These are phyloP conservation scores for Amblyopsis rosae DNA, from an alignment of 2,113 vertebrate species.

Conservation along the genomic window DNA sequence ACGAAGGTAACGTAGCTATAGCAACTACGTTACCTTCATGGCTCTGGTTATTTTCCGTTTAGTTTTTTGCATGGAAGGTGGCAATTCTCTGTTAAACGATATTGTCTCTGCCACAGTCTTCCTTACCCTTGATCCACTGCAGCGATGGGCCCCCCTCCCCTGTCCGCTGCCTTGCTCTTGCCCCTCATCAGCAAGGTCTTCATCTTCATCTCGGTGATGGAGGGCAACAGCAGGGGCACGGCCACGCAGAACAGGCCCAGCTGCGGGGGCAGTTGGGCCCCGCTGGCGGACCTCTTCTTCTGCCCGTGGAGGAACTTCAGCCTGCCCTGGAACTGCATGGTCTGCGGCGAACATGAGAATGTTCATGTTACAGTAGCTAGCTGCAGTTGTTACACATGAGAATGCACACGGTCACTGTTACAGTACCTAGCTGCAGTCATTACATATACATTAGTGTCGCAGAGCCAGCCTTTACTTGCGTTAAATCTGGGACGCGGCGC, in stretches of 20 bases:
- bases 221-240: conserved; percentile 86
- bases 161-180: conserved; percentile 78
- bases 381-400: too few relatives aligned
- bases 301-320: conserved; percentile 94
- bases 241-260: conserved; percentile 91
- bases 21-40: too few relatives aligned
- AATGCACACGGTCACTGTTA: too few relatives aligned
- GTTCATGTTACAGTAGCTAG: neutral
- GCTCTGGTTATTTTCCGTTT: too few relatives aligned
- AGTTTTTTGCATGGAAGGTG: too few relatives aligned
- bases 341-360: conserved; percentile 67
- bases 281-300: conserved; percentile 85
- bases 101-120: neutral
- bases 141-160: conserved; percentile 48
- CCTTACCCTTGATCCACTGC: conserved; percentile 70
- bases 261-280: conserved; percentile 79
- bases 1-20: too few relatives aligned
- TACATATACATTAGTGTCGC: too few relatives aligned
- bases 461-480: too few relatives aligned
- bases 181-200: conserved; percentile 82
- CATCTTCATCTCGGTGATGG: conserved; percentile 84
- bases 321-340: conserved; percentile 96
- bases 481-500: too few relatives aligned
- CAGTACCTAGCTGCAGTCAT: too few relatives aligned
- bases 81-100: too few relatives aligned